Evolutionary conservation across 1,140 invertebrate genomes (phyloP).

Genomic region (Glossosoma conforme): DNA sequence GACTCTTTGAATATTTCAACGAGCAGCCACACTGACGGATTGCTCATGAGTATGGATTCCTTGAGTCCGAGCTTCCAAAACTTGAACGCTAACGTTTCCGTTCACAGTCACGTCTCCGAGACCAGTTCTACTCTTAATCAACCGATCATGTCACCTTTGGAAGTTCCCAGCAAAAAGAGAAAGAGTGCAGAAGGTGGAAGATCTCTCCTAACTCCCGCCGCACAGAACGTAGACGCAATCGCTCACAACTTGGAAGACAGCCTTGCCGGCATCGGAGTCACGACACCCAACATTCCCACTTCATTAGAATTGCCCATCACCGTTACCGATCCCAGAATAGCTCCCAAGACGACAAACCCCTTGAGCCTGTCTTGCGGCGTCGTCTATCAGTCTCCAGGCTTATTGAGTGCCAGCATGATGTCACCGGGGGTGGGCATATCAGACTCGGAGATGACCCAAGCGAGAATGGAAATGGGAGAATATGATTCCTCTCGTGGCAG

Average conservation of each 20-base stretch:
- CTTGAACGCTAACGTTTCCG: conserved; percentile 46
- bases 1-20: conserved; percentile 31
- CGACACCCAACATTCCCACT: conserved; percentile 52
- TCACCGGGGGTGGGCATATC: conserved; percentile 6
- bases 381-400: conserved; percentile 12
- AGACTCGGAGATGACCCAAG: conserved; percentile 3
- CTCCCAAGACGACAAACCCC: conserved; percentile 40
- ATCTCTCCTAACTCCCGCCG: conserved; percentile 42
- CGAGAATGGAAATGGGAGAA: conserved; percentile 1
- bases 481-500: background rate
- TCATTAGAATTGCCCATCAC: conserved; percentile 65
- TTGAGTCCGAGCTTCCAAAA: conserved; percentile 50
- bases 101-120: conserved; percentile 57
- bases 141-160: conserved; percentile 75
- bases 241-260: conserved; percentile 50
- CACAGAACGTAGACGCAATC: conserved; percentile 47
- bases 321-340: conserved; percentile 62
- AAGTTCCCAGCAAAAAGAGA: conserved; percentile 58
- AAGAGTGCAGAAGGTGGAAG: conserved; percentile 33
- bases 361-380: conserved; percentile 8
- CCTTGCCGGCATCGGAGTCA: conserved; percentile 52
- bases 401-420: conserved; percentile 4
- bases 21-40: conserved; percentile 14
- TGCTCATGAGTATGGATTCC: conserved; percentile 38
- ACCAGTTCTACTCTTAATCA: conserved; percentile 69